phyloP scores from a whole-genome alignment of 2,113 vertebrate genomes.

The Melanostigma gelatinosum region DNA sequence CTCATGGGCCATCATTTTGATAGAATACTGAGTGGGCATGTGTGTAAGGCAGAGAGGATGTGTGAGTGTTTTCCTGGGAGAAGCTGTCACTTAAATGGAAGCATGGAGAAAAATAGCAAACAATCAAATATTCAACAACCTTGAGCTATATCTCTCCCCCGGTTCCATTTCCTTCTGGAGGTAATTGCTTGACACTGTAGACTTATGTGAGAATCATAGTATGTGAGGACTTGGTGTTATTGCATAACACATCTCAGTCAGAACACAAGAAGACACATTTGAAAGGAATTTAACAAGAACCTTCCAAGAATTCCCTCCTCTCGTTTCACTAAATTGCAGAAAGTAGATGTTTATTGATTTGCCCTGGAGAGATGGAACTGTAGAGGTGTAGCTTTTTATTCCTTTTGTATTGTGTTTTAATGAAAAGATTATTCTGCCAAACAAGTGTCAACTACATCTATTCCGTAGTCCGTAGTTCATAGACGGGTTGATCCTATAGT shows the following conservation, averaged over 20 bases:
- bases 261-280: conserved; percentile 41
- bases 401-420: conserved; percentile 3
- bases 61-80: neutral
- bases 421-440: conserved; percentile 27
- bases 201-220: conserved; percentile 27
- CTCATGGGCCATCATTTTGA: conserved; percentile 43
- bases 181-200: conserved; percentile 68
- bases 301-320: conserved; percentile 5
- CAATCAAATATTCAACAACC: conserved; percentile 69
- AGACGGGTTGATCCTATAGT: no score
- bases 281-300: conserved; percentile 37
- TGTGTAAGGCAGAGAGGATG: conserved; percentile 1
- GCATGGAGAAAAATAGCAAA: conserved; percentile 47
- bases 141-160: conserved; percentile 42
- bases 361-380: neutral
- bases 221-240: conserved; percentile 44
- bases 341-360: conserved; percentile 42
- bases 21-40: conserved; percentile 30
- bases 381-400: neutral
- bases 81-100: conserved; percentile 44
- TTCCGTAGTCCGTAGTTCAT: neutral
- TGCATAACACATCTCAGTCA: conserved; percentile 35
- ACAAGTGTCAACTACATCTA: conserved; percentile 2
- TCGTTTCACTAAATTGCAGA: conserved; percentile 27
- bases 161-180: conserved; percentile 26